These are phyloP conservation scores for Plagiodera versicolora DNA, from an alignment of 2,888 invertebrate genomes.

Conservation along the genomic window DNA sequence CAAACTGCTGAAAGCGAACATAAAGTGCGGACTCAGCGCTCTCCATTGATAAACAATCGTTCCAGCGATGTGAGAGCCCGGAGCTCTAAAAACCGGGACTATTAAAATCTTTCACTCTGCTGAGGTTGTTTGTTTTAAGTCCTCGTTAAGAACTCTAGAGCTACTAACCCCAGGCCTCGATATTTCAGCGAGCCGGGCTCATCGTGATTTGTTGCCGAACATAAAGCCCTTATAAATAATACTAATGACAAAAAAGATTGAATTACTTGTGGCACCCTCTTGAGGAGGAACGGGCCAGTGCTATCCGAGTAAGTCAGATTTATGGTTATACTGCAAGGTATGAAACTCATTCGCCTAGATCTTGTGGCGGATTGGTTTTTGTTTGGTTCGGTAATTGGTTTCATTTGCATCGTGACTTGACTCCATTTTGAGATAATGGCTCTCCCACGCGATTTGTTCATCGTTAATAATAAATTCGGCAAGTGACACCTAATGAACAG, in stretches of 20 bases:
- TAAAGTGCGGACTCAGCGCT: slow-evolving; percentile 44
- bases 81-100: slow-evolving; percentile 53
- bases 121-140: slow-evolving; percentile 52
- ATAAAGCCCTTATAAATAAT: slow-evolving; percentile 37
- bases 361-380: background rate
- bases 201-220: slow-evolving; percentile 42
- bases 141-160: slow-evolving; percentile 43
- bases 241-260: slow-evolving; percentile 26
- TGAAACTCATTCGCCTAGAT: background rate
- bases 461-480: background rate
- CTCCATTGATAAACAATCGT: slow-evolving; percentile 46
- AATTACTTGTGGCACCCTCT: slow-evolving; percentile 57
- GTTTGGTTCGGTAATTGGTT: background rate
- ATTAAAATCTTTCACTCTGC: slow-evolving; percentile 56
- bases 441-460: background rate
- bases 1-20: slow-evolving; percentile 30
- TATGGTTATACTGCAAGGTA: background rate
- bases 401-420: background rate
- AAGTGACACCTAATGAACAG: background rate
- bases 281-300: background rate
- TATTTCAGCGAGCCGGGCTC: slow-evolving; percentile 43
- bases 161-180: slow-evolving; percentile 29
- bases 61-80: slow-evolving; percentile 39
- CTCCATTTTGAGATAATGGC: background rate
- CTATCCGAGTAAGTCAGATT: background rate